Evolutionary conservation across 2,888 invertebrate genomes (phyloP), one percentile per base, ranked within the genome.

Genomic region (Drosophila phalerata): DNA sequence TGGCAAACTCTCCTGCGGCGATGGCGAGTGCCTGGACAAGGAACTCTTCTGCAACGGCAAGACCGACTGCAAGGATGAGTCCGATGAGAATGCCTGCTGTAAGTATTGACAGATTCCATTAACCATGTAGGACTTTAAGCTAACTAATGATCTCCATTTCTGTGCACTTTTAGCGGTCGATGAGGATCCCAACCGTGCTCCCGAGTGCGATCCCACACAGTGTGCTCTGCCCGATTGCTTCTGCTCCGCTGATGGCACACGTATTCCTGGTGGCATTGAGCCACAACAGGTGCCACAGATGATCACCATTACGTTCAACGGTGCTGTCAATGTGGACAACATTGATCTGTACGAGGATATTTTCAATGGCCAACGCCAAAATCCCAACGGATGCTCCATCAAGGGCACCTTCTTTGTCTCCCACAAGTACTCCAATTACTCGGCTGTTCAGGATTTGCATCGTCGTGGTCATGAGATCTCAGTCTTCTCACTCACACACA

Each of bases 1-100:
- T 89, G 97, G 97, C 63, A 97, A 98, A 94, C 93, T 98, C 69
- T 96, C 97, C 67, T 98, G 98, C 92, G 98, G 98, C 73, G 97
- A 96, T 93, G 97, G 97, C 75, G 98, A 98, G 92, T 98, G 98
- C 93, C 95, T 98, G 68, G 97, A 97, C 84, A 97, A 96, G 93
- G 97, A 97, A 90, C 94, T 98, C 62, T 98, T 98, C 95, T 98
- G 98, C 93, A 97, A 98, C 91, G 98, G 97, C 90, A 97, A 97
- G 93, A 95, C 96, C 56, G 98, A 98, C 92, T 98, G 98, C 93
- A 96, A 97, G 91, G 98, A 98, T 91, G 98, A 97, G 91, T 98
- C 98, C 57, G 98, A 98, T 91, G 98, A 98, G 93, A 98, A 98
- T 90, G 97, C 98, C 79, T 98, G 98, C 94, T 96, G 98, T 98